Evolutionary conservation across 2,113 vertebrate genomes (phyloP).

Genomic region (Dolichotis patagonum): DNA sequence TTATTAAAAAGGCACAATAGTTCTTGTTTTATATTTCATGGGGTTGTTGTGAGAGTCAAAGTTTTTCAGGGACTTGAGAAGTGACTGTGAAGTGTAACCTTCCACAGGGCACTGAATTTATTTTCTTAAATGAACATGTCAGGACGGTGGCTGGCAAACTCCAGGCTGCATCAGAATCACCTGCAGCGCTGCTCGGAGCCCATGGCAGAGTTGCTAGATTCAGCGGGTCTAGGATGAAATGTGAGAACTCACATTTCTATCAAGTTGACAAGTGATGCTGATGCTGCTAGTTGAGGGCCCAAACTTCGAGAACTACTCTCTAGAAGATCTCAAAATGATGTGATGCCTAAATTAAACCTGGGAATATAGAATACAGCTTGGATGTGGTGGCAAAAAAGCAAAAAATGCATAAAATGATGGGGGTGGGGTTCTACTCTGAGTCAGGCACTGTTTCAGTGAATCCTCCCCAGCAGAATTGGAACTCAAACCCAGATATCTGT

Average conservation of each 20-base stretch:
- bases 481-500: neutral
- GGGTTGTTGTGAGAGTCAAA: neutral
- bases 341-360: neutral
- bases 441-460: neutral
- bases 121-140: neutral
- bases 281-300: neutral
- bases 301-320: neutral
- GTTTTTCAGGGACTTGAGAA: neutral
- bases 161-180: neutral
- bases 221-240: neutral
- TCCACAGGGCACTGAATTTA: neutral
- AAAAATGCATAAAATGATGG: neutral
- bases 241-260: neutral
- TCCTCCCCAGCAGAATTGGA: neutral
- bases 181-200: neutral
- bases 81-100: neutral
- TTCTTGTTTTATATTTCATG: neutral
- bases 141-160: neutral
- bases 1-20: neutral
- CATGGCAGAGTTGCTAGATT: neutral
- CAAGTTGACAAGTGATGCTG: neutral
- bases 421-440: neutral
- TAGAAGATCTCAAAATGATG: neutral
- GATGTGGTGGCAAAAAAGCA: neutral
- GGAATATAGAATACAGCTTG: neutral